phyloP scores from a whole-genome alignment of 2,797 vertebrate species.

The Cottoperca gobio region DNA sequence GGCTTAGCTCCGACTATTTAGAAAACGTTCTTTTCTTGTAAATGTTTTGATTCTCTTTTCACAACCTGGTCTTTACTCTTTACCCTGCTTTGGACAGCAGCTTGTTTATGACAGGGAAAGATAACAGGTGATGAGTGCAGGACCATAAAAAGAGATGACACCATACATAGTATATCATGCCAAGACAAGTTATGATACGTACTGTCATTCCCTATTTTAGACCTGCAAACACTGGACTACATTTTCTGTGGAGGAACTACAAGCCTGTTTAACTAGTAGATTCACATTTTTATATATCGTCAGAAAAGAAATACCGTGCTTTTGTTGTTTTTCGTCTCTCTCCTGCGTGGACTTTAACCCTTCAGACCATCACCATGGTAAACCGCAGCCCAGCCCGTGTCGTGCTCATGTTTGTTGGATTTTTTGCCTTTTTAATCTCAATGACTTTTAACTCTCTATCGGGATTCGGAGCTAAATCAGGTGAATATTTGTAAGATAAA shows the following conservation, averaged over 20 bases:
- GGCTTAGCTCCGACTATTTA: neutral
- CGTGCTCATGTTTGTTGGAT: slow-evolving; percentile 65
- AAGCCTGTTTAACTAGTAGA: neutral
- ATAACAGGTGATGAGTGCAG: slow-evolving; percentile 51
- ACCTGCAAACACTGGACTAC: neutral
- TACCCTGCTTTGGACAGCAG: slow-evolving; percentile 20
- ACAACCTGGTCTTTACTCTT: slow-evolving; percentile 44
- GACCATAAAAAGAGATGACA: slow-evolving; percentile 64
- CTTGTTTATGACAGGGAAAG: slow-evolving; percentile 59
- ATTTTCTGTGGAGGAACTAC: neutral
- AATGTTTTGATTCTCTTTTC: neutral
- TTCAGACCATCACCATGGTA: slow-evolving; percentile 56
- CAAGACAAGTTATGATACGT: neutral
- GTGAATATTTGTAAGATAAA: slow-evolving; percentile 46
- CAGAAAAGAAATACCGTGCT: neutral
- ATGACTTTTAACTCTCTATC: slow-evolving; percentile 67
- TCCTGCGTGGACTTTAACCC: slow-evolving; percentile 40
- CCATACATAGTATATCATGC: slow-evolving; percentile 8
- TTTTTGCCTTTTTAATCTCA: slow-evolving; percentile 54
- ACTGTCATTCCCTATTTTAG: neutral
- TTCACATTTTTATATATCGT: neutral
- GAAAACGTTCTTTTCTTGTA: neutral
- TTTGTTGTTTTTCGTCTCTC: neutral
- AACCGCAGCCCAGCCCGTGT: slow-evolving; percentile 39
- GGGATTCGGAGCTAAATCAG: slow-evolving; percentile 60